A percentile compares a stretch with the other conserved stretches of the same genome.
Conservation (phyloP, 1,140 invertebrate species). For the Pteromalus puparum region DNA sequence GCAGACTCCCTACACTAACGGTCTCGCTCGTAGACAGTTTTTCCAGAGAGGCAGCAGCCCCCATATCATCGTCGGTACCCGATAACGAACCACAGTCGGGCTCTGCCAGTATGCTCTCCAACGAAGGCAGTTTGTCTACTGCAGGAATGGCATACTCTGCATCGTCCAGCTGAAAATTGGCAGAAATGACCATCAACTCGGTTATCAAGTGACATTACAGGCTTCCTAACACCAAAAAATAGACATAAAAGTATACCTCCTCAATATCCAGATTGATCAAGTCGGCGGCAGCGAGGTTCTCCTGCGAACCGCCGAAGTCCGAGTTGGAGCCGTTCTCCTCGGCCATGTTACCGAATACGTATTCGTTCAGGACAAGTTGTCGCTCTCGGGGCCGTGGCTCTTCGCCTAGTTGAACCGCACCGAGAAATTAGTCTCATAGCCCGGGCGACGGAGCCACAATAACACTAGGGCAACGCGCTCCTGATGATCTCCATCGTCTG, state of each 20-base stretch:
- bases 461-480: background rate
- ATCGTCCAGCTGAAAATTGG: conserved; percentile 82
- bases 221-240: no score
- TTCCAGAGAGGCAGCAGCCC: conserved; percentile 61
- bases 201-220: background rate
- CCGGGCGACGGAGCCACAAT: background rate
- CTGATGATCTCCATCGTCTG: background rate
- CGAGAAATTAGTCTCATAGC: no score
- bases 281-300: conserved; percentile 77
- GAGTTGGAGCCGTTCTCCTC: conserved; percentile 78
- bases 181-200: background rate
- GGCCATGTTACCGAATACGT: conserved; percentile 68
- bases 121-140: conserved; percentile 84
- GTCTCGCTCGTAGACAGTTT: conserved; percentile 70
- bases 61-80: conserved; percentile 77
- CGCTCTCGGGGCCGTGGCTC: background rate
- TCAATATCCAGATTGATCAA: conserved; percentile 80
- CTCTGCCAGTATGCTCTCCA: conserved; percentile 91
- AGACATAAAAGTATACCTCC: conserved; percentile 75
- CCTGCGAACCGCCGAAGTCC: conserved; percentile 81
- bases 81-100: conserved; percentile 79
- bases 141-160: conserved; percentile 89
- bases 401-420: no score
- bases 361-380: background rate
- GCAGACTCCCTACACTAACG: conserved; percentile 70